Base-by-base conservation (phyloP, 1,140 invertebrate genomes). In the Colletes gigas region DNA sequence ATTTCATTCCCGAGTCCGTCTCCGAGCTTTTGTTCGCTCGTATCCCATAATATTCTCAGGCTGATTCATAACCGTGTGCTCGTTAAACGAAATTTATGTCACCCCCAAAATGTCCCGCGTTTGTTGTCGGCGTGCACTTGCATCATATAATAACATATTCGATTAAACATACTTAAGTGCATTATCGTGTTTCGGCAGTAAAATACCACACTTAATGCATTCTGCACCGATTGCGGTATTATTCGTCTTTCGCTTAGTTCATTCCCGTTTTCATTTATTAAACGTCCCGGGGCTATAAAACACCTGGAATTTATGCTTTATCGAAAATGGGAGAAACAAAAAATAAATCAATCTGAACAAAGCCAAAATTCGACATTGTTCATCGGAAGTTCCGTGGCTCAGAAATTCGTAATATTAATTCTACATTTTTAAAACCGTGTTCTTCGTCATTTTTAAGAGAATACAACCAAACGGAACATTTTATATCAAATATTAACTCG, bases 51-150 rank as follows among this genome's bases (percentile, higher is more conserved):
- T 47, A 12, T 67, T 21, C 4, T 30, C 41, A 39, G 60, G 52
- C 50, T 39, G 59, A 70, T 79, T 30, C 30, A 30, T 30, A 30
- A 62, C 74, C 60, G 72, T 41, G 17, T 10, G 21, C 66, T 82
- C 79, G 67, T 82, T 86, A 76, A 78, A 79, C 66, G 44, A 74
- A 84, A 72, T 86, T 84, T 86, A 82, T 84, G 60, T 62, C 69
- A 21, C 19, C 30, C 15, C 54, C 19, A 21, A 72, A 60, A 47
- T 72, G 41, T 52, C 15, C 47, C 39, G 0, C 59, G 4, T 17
- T 66, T 57, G 55, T 30, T 15, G 52, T 15, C 10, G 30, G 47
- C 66, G 44, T 54, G 15, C 67, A 73, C 44, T 54, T 71, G 57
- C 52, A 62, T 54, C 50, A 52, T 17, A 17, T 77, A 21, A 67